Evolutionary conservation across 92 coral and sea anemone genomes (phyloP).

Genomic region (Parazoanthus darwini): DNA sequence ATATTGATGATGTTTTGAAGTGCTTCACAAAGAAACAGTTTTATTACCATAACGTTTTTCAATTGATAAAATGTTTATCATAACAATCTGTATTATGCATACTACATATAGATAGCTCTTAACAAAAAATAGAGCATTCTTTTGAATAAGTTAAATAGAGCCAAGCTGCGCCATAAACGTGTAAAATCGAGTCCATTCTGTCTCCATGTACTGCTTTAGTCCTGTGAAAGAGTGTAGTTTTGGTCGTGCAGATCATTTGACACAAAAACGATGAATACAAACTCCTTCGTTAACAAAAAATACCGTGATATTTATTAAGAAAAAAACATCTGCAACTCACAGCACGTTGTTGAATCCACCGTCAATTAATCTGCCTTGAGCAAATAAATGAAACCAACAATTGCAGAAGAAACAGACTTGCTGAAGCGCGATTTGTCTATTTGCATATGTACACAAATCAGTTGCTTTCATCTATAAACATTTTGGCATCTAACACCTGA

Average conservation of each 20-base stretch:
- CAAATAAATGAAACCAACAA: not conserved
- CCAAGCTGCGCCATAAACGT: not conserved
- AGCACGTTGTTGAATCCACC: not conserved
- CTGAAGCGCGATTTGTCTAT: not conserved
- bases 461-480: too few relatives aligned
- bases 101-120: not conserved
- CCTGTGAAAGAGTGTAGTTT: not conserved
- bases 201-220: not conserved
- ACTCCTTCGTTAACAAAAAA: too few relatives aligned
- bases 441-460: not conserved
- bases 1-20: not conserved
- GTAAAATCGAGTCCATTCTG: not conserved
- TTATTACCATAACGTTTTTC: not conserved
- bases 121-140: too few relatives aligned
- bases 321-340: not conserved
- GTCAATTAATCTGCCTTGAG: not conserved
- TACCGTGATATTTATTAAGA: not conserved
- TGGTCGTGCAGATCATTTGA: not conserved
- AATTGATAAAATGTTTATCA: not conserved
- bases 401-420: not conserved
- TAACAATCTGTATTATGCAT: not conserved
- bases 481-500: too few relatives aligned
- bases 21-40: not conserved
- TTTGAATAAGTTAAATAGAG: too few relatives aligned
- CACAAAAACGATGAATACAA: not conserved